Evolutionary conservation across 2,888 invertebrate genomes (phyloP), one percentile per base, ranked within the genome.

Genomic region (Agrotis clavis): DNA sequence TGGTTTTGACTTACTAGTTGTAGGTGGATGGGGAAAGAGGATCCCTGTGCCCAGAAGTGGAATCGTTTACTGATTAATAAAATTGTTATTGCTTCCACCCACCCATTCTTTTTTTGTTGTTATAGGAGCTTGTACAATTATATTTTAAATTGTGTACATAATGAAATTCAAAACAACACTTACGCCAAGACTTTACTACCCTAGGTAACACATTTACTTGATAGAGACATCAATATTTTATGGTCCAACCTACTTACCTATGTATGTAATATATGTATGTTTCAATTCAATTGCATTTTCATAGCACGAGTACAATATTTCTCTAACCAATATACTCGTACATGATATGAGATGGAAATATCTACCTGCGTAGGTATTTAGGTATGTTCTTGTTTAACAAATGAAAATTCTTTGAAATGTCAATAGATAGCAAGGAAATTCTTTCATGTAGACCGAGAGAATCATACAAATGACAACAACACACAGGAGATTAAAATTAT

Each of bases 141-240:
- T n/a, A n/a, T 13, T 41, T 41, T 9, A 70, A 57, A 41, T 21
- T 41, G 13, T 9, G 9, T 7, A 56, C n/a, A 14, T 56, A 51
- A 47, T 57, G 19, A 56, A 62, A 57, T 57, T 35, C 50, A 61
- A 30, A 21, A 51, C 18, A 56, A 9, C 18, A 54, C 61, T 56
- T 45, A 13, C 16, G 13, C 1, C 16, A 47, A 30, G 13, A 57
- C 13, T 62, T 67, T 59, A 74, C 14, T 59, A 25, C 53, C 25
- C 9, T 25, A 25, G 54, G 21, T 50, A 63, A 19, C 19, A 14
- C 35, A 69, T 72, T 71, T 45, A 57, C 19, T 67, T 4, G 66
- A 70, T 66, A 62, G 50, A 63, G 30, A 67, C 30, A 64, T 71
- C 71, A 78, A 81, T 59, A 68, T 79, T 82, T 82, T 82, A 83